Percentiles rank a stretch among this genome's conserved stretches.
Conservation (phyloP, 2,888 invertebrate genomes). For the Aphidius colemani region DNA sequence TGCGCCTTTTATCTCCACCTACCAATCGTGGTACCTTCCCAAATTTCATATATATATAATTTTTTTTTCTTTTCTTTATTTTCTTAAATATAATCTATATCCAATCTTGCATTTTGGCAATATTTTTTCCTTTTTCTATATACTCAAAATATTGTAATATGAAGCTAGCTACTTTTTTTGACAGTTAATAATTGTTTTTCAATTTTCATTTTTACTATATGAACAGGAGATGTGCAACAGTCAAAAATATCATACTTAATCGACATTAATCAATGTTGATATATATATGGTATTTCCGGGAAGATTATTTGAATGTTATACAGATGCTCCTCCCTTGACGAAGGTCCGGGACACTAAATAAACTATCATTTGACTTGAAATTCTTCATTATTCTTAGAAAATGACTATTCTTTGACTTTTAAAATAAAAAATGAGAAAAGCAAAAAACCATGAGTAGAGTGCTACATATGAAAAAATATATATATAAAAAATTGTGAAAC, state of each 20-base stretch:
- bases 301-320: neutral
- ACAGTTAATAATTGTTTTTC: too few relatives aligned
- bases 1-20: conserved; percentile 48
- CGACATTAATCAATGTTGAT: too few relatives aligned
- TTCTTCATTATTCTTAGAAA: conserved; percentile 23
- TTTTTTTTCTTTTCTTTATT: conserved; percentile 20
- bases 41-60: conserved; percentile 26
- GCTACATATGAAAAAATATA: neutral
- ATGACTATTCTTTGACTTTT: conserved; percentile 2
- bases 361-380: conserved; percentile 9
- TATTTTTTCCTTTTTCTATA: conserved; percentile 12
- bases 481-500: conserved; percentile 26
- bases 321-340: conserved; percentile 51
- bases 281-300: too few relatives aligned
- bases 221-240: too few relatives aligned
- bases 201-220: too few relatives aligned
- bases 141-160: too few relatives aligned
- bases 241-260: too few relatives aligned
- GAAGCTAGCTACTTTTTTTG: too few relatives aligned
- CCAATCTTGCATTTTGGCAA: conserved; percentile 2
- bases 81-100: conserved; percentile 3
- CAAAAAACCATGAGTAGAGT: conserved; percentile 21
- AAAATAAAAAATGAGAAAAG: conserved; percentile 8
- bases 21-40: conserved; percentile 42
- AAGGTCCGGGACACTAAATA: conserved; percentile 51